These are phyloP conservation scores for Phainopepla nitens DNA, from an alignment of 2,113 vertebrate genomes.

Conservation along the genomic window DNA sequence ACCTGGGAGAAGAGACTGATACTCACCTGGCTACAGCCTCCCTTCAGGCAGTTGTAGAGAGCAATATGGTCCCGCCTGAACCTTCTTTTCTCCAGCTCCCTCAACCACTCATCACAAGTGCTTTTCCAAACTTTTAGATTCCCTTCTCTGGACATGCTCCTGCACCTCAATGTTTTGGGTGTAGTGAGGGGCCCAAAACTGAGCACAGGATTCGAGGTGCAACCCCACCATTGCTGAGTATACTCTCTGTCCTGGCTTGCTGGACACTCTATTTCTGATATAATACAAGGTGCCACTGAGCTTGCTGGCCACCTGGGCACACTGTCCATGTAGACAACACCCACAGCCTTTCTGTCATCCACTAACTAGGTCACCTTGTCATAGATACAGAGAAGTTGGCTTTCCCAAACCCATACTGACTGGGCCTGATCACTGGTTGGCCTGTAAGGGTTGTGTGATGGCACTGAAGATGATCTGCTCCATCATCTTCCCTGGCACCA, in stretches of 20 bases:
- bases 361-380: background rate
- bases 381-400: background rate
- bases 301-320: background rate
- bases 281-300: background rate
- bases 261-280: background rate
- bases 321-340: background rate
- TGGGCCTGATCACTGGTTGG: background rate
- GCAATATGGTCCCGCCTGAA: background rate
- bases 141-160: background rate
- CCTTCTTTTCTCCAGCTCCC: background rate
- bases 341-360: background rate
- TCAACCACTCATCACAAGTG: background rate
- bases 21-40: background rate
- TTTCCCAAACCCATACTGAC: background rate
- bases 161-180: background rate
- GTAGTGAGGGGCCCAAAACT: background rate
- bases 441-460: background rate
- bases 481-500: background rate
- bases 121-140: background rate
- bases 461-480: background rate
- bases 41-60: background rate
- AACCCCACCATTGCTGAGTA: background rate
- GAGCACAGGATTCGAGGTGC: fast-evolving
- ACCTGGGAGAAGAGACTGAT: background rate
- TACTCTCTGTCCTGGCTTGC: background rate